phyloP scores from a whole-genome alignment of 2,888 invertebrate genomes.

The Eupithecia subumbrata region DNA sequence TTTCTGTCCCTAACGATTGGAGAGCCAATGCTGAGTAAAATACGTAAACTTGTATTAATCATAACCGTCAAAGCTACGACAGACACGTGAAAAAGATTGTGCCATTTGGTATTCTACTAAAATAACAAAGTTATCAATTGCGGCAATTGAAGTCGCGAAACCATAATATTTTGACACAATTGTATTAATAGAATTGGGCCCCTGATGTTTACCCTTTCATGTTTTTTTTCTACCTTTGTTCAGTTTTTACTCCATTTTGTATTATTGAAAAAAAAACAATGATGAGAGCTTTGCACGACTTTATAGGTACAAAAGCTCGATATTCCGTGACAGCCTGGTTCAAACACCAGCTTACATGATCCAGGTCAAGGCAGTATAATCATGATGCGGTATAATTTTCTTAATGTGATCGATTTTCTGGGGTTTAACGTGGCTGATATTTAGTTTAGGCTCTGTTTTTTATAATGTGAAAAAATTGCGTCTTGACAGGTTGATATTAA shows the following conservation, averaged over 20 bases:
- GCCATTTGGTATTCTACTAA: too few species aligned
- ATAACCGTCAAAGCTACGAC: too few species aligned
- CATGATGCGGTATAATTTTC: slow-evolving; percentile 13
- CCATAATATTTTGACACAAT: too few species aligned
- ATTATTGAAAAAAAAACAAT: background rate
- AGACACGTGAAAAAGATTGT: too few species aligned
- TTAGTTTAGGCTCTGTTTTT: background rate
- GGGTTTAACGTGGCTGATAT: background rate
- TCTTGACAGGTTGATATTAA: background rate
- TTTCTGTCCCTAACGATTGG: too few species aligned
- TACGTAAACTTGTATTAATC: too few species aligned
- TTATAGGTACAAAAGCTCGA: slow-evolving; percentile 6
- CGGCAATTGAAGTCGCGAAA: too few species aligned
- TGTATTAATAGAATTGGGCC: too few species aligned
- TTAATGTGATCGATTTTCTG: background rate
- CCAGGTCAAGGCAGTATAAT: slow-evolving; percentile 20
- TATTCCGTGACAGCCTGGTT: slow-evolving; percentile 12
- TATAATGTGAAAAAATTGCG: background rate
- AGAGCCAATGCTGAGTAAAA: too few species aligned
- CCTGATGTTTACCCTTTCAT: too few species aligned
- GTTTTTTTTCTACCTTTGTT: background rate
- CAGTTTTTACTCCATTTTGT: background rate
- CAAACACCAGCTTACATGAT: slow-evolving; percentile 8
- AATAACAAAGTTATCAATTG: too few species aligned
- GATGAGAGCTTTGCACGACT: background rate